Evolutionary conservation across 2,797 vertebrate species (phyloP).

Genomic region (Kryptopterus vitreolus): DNA sequence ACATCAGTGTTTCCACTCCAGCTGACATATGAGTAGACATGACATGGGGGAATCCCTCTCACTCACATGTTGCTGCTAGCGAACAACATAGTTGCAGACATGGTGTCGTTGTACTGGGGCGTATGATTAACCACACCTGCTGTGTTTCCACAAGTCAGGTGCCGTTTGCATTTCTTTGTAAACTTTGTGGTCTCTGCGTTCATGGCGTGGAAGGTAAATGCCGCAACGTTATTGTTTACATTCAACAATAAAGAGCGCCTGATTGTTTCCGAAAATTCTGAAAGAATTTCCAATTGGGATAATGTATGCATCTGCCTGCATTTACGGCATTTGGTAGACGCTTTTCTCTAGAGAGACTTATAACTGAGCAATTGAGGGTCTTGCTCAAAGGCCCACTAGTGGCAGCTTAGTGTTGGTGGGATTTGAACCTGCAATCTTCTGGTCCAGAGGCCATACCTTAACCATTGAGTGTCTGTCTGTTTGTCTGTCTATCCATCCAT

Average conservation of each 20-base stretch:
- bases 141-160: not conserved
- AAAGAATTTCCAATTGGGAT: too few relatives aligned
- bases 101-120: not conserved
- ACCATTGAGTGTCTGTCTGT: too few relatives aligned
- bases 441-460: too few relatives aligned
- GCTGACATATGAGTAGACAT: conserved; percentile 24
- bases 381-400: too few relatives aligned
- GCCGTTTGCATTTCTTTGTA: not conserved
- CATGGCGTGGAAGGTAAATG: not conserved
- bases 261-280: not conserved
- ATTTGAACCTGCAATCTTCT: too few relatives aligned
- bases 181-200: not conserved
- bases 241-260: not conserved
- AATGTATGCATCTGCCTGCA: too few relatives aligned
- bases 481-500: too few relatives aligned
- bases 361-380: too few relatives aligned
- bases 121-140: not conserved
- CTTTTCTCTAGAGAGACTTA: too few relatives aligned
- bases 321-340: too few relatives aligned
- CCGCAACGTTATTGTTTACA: not conserved
- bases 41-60: conserved; percentile 24
- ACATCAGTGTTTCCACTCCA: conserved; percentile 33
- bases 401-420: too few relatives aligned
- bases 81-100: not conserved
- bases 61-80: not conserved